These are phyloP conservation scores for Drosophila colorata DNA, from an alignment of 2,888 invertebrate genomes.

Conservation along the genomic window DNA sequence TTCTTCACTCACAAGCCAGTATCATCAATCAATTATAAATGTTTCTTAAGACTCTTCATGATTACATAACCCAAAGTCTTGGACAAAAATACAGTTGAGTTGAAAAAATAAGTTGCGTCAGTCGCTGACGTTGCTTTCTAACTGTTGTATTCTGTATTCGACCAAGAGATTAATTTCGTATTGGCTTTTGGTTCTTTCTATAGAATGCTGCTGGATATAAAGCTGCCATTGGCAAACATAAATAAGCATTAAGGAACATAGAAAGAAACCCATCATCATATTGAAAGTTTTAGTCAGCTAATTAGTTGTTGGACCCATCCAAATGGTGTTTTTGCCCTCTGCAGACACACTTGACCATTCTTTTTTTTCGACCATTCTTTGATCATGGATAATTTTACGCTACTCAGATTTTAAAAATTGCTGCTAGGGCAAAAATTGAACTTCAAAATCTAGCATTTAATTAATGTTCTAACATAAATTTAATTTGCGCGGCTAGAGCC, in stretches of 20 bases:
- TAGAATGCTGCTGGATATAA: constrained; percentile 52
- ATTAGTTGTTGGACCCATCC: constrained; percentile 38
- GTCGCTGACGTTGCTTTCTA: constrained; percentile 12
- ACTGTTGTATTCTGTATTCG: constrained; percentile 8
- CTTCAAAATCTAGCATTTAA: constrained; percentile 44
- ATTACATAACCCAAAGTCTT: constrained; percentile 32
- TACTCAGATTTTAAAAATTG: constrained; percentile 31
- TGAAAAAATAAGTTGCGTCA: constrained; percentile 41
- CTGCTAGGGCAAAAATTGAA: constrained; percentile 49
- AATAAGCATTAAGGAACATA: constrained; percentile 64
- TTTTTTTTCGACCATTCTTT: constrained; percentile 31
- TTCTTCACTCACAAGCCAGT: neutral
- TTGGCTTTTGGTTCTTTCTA: constrained; percentile 25
- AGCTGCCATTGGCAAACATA: constrained; percentile 60
- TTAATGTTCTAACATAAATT: constrained; percentile 74
- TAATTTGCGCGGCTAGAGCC: constrained; percentile 36
- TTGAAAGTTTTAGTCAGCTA: constrained; percentile 49
- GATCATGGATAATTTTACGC: constrained; percentile 63
- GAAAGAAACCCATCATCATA: constrained; percentile 32
- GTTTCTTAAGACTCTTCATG: constrained; percentile 1
- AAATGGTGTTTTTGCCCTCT: constrained; percentile 61
- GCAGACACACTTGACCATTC: constrained; percentile 28
- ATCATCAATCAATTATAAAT: constrained; percentile 18
- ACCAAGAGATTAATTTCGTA: constrained; percentile 39
- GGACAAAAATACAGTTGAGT: constrained; percentile 26